These are phyloP conservation scores for Scolopax bukidnonensis DNA, from an alignment of 2,797 vertebrate species.

Conservation along the genomic window DNA sequence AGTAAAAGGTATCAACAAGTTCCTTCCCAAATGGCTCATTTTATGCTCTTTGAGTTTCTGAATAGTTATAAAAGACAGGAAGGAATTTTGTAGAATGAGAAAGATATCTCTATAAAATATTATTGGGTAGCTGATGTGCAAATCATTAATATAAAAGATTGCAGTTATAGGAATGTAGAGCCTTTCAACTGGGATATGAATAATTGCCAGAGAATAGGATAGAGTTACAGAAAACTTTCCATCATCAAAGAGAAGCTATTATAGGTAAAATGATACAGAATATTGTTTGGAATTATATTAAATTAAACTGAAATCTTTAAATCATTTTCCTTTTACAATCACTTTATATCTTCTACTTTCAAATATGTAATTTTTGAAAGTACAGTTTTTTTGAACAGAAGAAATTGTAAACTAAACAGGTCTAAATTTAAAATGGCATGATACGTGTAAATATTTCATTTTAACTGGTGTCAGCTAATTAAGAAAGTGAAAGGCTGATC, in stretches of 20 bases:
- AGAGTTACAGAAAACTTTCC: conserved; percentile 19
- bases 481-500: neutral
- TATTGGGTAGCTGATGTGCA: neutral
- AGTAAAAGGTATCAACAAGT: neutral
- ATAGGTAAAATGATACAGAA: conserved; percentile 19
- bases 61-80: neutral
- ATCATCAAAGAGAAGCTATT: conserved; percentile 19
- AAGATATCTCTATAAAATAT: conserved; percentile 27
- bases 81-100: neutral
- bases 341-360: neutral
- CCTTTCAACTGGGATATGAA: conserved; percentile 19
- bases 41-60: neutral
- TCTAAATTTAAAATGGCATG: neutral
- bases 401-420: neutral
- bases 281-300: conserved; percentile 38
- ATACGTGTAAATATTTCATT: conserved; percentile 27
- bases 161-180: conserved; percentile 6
- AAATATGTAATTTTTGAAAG: neutral
- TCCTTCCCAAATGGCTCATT: neutral
- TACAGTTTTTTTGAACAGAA: neutral
- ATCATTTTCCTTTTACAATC: conserved; percentile 19
- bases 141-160: conserved; percentile 53
- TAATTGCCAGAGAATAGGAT: neutral
- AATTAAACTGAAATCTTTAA: conserved; percentile 41
- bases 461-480: neutral